phyloP scores from a whole-genome alignment of 2,888 invertebrate genomes.

The Abrostola tripartita region DNA sequence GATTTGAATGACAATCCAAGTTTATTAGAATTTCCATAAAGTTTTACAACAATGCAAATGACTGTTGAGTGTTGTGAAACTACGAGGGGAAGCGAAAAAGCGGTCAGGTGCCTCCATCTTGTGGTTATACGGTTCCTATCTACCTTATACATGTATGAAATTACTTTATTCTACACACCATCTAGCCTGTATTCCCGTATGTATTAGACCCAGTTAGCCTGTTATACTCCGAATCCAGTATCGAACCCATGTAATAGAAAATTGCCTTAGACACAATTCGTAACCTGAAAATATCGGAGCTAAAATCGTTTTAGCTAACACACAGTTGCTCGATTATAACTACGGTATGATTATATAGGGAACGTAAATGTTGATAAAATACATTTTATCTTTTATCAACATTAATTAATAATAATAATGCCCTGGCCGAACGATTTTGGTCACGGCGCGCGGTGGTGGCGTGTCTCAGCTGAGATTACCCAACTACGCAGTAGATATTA shows the following conservation, averaged over 20 bases:
- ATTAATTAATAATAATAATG: too few species aligned
- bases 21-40: slow-evolving; percentile 54
- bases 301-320: too few species aligned
- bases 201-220: neutral
- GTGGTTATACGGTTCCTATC: neutral
- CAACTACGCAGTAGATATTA: too few species aligned
- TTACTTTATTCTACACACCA: slow-evolving; percentile 1
- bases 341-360: too few species aligned
- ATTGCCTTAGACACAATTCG: too few species aligned
- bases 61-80: slow-evolving; percentile 16
- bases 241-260: neutral
- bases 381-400: too few species aligned
- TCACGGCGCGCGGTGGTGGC: too few species aligned
- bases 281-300: too few species aligned
- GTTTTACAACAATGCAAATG: slow-evolving; percentile 45
- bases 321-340: too few species aligned
- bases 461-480: too few species aligned
- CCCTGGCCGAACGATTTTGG: too few species aligned
- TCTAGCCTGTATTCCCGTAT: neutral
- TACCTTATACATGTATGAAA: slow-evolving; percentile 1
- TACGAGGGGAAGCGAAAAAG: slow-evolving; percentile 14
- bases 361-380: too few species aligned
- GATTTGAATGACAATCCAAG: slow-evolving; percentile 45
- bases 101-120: neutral
- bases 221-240: neutral